Percentiles rank a stretch among this genome's conserved stretches.
Conservation (phyloP, 2,797 vertebrate species). For the Micropoecilia bifurca region DNA sequence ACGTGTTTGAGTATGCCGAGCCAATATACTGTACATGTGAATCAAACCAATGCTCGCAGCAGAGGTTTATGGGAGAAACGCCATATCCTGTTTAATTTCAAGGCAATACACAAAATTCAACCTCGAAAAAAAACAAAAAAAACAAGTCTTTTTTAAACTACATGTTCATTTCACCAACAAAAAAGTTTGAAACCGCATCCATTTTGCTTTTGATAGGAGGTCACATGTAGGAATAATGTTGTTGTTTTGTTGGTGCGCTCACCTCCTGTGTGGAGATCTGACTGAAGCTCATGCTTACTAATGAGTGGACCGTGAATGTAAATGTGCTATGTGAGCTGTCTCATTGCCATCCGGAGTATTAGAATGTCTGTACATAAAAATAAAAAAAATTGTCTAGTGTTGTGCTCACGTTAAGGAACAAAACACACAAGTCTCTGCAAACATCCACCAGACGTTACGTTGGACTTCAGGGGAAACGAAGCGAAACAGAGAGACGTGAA, state of each 20-base stretch:
- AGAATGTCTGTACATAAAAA: slow-evolving; percentile 88
- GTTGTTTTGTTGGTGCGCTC: slow-evolving; percentile 65
- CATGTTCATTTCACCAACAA: slow-evolving; percentile 64
- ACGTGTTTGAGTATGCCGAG: slow-evolving; percentile 49
- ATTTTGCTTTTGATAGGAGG: slow-evolving; percentile 73
- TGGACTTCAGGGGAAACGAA: slow-evolving; percentile 77
- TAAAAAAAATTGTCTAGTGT: slow-evolving; percentile 80
- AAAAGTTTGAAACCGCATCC: slow-evolving; percentile 59
- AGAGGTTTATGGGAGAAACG: slow-evolving; percentile 69
- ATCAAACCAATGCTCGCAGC: slow-evolving; percentile 61
- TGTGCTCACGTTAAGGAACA: slow-evolving; percentile 78
- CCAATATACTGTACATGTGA: slow-evolving; percentile 53
- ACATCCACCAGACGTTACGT: slow-evolving; percentile 76
- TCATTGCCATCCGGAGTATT: slow-evolving; percentile 87
- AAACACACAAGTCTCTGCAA: slow-evolving; percentile 75
- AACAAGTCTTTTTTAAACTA: slow-evolving; percentile 68
- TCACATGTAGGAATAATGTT: slow-evolving; percentile 62
- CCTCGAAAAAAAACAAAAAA: slow-evolving; percentile 43
- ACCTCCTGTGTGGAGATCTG: slow-evolving; percentile 67
- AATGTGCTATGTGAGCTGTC: slow-evolving; percentile 80
- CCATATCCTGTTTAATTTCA: slow-evolving; percentile 73
- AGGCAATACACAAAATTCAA: slow-evolving; percentile 73
- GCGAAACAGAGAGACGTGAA: slow-evolving; percentile 53
- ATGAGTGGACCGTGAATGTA: slow-evolving; percentile 84
- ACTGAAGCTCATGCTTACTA: slow-evolving; percentile 72